Base-by-base conservation (phyloP, 2,113 vertebrate genomes). In the Micromys minutus region DNA sequence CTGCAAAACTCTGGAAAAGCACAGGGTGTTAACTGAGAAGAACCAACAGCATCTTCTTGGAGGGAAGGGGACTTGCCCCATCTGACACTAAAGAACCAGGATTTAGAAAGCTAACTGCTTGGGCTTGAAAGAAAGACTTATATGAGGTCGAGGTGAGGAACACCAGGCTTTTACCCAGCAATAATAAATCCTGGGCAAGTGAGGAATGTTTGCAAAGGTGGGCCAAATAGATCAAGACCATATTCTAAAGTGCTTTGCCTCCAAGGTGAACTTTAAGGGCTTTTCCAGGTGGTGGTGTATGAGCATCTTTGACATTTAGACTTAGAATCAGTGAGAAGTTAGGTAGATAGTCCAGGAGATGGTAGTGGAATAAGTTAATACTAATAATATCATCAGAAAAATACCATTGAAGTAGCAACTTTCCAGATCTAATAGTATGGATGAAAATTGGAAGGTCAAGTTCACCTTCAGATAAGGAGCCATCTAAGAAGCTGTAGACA, bases 281-380 rank as follows among this genome's bases (percentile, higher is more conserved):
- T 45, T 63, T 93, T 94, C 72, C 42, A 69, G 39, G n/a, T 65
- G 57, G 71, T 22, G 7, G 5, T 34, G 26, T 57, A 31, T 31
- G 12, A 91, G 61, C 77, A 93, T 59, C 91, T 91, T 92, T 55
- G 15, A 63, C 3, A 45, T 86, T 75, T 45, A 95, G 17, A 59
- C 31, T 88, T 67, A 89, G 21, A 69, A 15, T 31, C 21, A 74
- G 1, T 16, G 50, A 88, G 45, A 87, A 76, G 75, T 59, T 69
- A 67, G n/a, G 74, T 52, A 89, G 91, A 31, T 4, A 75, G n/a
- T 74, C 76, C n/a, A 17, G 57, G 39, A 67, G 61, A 87, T 26
- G 24, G 10, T 52, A 52, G 93, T 22, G 65, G 3, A 67, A 36
- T 3, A 2, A 39, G 7, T n/a, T 85, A 55, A 39, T 42, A 31